These are phyloP conservation scores for Dysdera silvatica DNA, from an alignment of 1,140 invertebrate genomes.

Conservation along the genomic window DNA sequence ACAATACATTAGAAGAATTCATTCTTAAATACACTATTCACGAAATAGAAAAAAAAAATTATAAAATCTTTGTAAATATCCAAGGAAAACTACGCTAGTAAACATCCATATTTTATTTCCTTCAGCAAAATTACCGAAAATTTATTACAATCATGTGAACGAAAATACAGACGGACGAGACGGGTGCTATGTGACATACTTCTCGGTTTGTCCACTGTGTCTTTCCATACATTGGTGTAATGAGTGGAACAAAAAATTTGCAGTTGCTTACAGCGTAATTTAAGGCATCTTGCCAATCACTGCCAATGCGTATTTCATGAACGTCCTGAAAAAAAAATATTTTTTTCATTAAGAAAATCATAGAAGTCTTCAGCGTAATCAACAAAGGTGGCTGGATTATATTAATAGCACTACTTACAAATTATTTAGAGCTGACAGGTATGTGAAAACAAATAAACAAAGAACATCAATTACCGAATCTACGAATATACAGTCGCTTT, in stretches of 20 bases:
- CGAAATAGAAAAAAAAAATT: neutral
- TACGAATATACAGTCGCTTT: neutral
- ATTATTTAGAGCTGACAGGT: neutral
- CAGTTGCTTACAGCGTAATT: constrained; percentile 47
- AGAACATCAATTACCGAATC: neutral
- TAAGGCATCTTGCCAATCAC: constrained; percentile 48
- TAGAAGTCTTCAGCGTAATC: neutral
- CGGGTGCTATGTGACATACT: constrained; percentile 39
- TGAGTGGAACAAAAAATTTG: constrained; percentile 47
- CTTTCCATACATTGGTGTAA: constrained; percentile 46
- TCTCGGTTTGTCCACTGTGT: constrained; percentile 50
- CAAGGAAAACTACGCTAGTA: too few species aligned
- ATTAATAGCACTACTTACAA: neutral
- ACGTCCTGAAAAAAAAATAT: constrained; percentile 42
- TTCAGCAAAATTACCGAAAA: too few species aligned
- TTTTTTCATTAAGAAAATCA: neutral
- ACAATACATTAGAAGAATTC: too few species aligned
- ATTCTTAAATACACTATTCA: too few species aligned
- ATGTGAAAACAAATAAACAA: neutral
- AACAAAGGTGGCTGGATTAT: neutral
- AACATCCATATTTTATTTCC: too few species aligned
- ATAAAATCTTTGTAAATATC: neutral
- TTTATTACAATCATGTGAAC: too few species aligned
- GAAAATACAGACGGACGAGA: too few species aligned
- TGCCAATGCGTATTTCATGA: constrained; percentile 46